Base-by-base conservation (phyloP, 2,797 vertebrate genomes). In the Paedocypris micromegethes region DNA sequence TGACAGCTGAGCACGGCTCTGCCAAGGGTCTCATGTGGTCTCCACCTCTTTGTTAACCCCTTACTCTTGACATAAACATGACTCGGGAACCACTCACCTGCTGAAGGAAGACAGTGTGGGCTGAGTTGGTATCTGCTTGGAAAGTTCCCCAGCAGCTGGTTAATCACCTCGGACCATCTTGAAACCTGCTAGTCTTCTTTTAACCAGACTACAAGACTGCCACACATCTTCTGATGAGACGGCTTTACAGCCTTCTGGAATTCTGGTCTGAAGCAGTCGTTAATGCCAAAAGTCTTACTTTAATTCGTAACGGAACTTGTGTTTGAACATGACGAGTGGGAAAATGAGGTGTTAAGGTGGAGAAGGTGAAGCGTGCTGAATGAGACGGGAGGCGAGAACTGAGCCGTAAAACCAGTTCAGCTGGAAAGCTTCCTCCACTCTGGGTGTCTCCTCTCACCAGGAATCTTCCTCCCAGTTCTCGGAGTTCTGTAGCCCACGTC, bases 1-100 rank as follows among this genome's bases (percentile, higher is more conserved):
- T 77, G 72, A 79, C 79, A 81, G 77, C 79, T 81, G 79, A 76
- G 67, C 72, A 64, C 70, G 53, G 68, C 62, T 72, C 75, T 76
- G 75, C 78, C 70, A 68, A 58, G 58, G 59, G 65, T 60, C 61
- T 58, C 9, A 49, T 59, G 53, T n/a, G 46, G 9, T 5, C 66
- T 57, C 57, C 70, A 38, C 62, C 43, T 55, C 66, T 57, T 47
- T 46, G 53, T 77, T 75, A 78, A 77, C 75, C 75, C 73, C 59
- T 69, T 58, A 62, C 71, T 64, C 63, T 58, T 64, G 70, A 52
- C 23, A 23, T 23, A 23, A 23, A 23, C 23, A 23, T 23, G 23
- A 23, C 23, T 23, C 1, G 23, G 39, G 61, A 42, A 43, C 60
- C 53, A 55, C 54, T 70, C 60, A 63, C 62, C 59, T 70, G 59